A percentile compares a stretch with the other conserved stretches of the same genome.
phyloP scores from a whole-genome alignment of 2,888 invertebrate species.

The Tetheella fluctuosa region DNA sequence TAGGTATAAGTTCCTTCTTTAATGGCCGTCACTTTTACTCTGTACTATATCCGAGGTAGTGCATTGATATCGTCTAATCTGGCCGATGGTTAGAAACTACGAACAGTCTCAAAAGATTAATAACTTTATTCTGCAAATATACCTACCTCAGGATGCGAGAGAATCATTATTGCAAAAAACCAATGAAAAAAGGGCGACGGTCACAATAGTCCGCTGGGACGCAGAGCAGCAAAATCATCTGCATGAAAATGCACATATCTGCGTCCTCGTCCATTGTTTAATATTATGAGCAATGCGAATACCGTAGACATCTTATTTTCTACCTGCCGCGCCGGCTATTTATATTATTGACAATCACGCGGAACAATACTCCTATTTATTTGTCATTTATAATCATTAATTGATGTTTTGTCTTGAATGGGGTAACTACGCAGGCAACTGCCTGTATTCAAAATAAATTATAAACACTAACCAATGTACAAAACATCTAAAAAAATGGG shows the following conservation, averaged over 20 bases:
- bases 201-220: slow-evolving; percentile 17
- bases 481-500: no score
- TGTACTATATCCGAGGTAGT: no score
- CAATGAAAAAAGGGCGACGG: slow-evolving; percentile 18
- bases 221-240: slow-evolving; percentile 24
- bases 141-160: background rate
- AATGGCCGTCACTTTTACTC: no score
- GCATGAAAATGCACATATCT: slow-evolving; percentile 30
- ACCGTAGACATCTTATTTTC: slow-evolving; percentile 13
- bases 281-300: slow-evolving; percentile 22
- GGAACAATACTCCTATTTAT: background rate
- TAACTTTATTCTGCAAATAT: no score
- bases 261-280: slow-evolving; percentile 29
- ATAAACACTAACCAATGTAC: no score
- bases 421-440: no score
- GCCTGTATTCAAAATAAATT: no score
- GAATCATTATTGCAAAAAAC: background rate
- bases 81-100: no score
- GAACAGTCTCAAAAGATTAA: no score
- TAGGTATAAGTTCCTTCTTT: no score
- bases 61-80: no score
- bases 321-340: background rate
- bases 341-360: slow-evolving; percentile 1
- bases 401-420: background rate
- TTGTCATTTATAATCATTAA: background rate